Evolutionary conservation across 1,140 invertebrate genomes (phyloP).

Genomic region (Trichonephila inaurata): DNA sequence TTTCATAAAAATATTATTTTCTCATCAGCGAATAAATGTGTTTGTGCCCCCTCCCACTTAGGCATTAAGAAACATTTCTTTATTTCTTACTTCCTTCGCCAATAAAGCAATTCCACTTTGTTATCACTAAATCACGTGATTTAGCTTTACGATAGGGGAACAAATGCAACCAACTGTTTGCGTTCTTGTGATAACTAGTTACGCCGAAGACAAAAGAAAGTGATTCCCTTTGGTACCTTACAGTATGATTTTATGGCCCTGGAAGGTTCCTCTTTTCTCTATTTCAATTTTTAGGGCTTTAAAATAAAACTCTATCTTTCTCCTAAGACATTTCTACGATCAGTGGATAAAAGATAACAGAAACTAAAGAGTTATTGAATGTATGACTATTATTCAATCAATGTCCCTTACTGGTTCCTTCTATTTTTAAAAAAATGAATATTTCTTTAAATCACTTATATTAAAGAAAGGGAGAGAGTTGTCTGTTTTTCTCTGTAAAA

Average conservation of each 20-base stretch:
- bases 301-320: conserved; percentile 12
- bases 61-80: background rate
- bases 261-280: background rate
- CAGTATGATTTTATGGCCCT: background rate
- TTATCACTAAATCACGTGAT: conserved; percentile 38
- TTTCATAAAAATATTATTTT: background rate
- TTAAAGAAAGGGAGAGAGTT: no score
- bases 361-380: background rate
- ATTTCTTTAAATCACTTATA: no score
- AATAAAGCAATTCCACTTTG: conserved; percentile 25
- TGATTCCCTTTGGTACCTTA: conserved; percentile 14
- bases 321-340: conserved; percentile 16
- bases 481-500: no score
- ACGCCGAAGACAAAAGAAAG: background rate
- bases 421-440: no score
- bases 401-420: background rate
- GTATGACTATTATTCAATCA: background rate
- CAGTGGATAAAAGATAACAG: background rate
- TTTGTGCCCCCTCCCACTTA: background rate
- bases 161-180: conserved; percentile 38
- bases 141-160: conserved; percentile 22
- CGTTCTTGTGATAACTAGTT: conserved; percentile 8
- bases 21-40: background rate
- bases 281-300: conserved; percentile 21
- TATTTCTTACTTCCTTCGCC: background rate